A percentile compares a stretch with the other conserved stretches of the same genome.
phyloP scores from a whole-genome alignment of 2,113 vertebrate species.

The Archilochus colubris region DNA sequence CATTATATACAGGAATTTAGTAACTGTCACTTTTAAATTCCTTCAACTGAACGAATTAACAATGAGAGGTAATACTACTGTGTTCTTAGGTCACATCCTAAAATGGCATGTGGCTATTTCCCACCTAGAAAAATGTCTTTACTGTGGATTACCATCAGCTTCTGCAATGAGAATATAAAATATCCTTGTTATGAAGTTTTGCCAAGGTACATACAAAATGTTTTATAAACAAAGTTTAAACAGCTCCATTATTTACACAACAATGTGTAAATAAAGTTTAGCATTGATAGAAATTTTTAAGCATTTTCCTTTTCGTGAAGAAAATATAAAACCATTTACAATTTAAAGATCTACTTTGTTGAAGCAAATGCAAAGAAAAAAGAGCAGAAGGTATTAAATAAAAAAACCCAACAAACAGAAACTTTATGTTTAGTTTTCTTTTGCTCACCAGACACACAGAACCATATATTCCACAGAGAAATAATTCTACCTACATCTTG shows the following conservation, averaged over 20 bases:
- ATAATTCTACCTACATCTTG: neutral
- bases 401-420: neutral
- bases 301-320: neutral
- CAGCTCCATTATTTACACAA: no score
- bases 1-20: neutral
- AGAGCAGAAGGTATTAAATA: neutral
- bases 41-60: neutral
- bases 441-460: neutral
- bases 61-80: neutral
- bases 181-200: neutral
- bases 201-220: neutral
- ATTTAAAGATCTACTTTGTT: neutral
- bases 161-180: neutral
- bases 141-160: neutral
- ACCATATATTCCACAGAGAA: neutral
- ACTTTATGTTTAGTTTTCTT: neutral
- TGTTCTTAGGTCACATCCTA: neutral
- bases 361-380: neutral
- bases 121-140: neutral
- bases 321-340: neutral
- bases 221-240: neutral
- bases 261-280: neutral
- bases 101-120: neutral
- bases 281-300: neutral
- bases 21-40: neutral